Conservation (phyloP, 2,888 invertebrate species). For the Aspidiotus rigidus region DNA sequence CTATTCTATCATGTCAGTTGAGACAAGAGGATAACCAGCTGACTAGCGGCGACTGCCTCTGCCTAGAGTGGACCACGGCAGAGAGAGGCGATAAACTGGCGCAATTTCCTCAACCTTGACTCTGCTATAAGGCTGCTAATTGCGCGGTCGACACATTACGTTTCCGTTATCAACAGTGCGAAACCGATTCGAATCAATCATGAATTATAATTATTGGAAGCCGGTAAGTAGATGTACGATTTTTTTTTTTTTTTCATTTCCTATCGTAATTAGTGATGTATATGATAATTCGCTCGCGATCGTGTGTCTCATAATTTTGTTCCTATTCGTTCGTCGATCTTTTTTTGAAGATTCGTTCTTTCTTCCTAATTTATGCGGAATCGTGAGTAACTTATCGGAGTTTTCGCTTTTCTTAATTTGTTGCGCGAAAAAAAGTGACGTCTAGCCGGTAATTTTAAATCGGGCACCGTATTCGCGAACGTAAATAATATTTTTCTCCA, state of each 20-base stretch:
- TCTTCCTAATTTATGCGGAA: no score
- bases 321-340: no score
- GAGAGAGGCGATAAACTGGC: conserved; percentile 21
- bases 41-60: not conserved
- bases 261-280: not conserved
- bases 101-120: conserved; percentile 30
- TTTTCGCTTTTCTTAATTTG: no score
- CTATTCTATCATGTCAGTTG: conserved; percentile 11
- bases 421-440: no score
- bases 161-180: conserved; percentile 22
- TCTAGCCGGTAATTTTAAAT: no score
- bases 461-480: no score
- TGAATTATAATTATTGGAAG: conserved; percentile 7
- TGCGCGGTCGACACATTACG: conserved; percentile 9
- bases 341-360: no score
- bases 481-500: no score
- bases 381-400: no score
- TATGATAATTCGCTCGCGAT: not conserved
- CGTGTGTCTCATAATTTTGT: no score
- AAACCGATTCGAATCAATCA: conserved; percentile 23
- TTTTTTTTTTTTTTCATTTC: not conserved
- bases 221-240: conserved; percentile 8
- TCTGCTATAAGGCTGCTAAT: conserved; percentile 17
- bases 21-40: conserved; percentile 8
- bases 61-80: conserved; percentile 14